Conservation (phyloP, 2,888 invertebrate species). For the Matsumyia berberina region DNA sequence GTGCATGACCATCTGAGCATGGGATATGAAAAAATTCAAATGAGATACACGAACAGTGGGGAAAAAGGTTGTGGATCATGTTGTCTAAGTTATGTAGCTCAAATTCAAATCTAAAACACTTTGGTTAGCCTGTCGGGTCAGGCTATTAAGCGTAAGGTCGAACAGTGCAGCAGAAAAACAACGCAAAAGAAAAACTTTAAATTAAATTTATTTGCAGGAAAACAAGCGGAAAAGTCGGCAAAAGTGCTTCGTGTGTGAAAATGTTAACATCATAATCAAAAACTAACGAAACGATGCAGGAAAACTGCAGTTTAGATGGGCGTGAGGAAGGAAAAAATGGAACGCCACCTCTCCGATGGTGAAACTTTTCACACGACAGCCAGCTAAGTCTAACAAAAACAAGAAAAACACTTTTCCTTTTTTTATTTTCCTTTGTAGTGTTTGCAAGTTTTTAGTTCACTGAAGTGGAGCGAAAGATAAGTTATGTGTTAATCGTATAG, state of each 20-base stretch:
- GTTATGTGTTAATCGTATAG: too few relatives aligned
- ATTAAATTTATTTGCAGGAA: slow-evolving; percentile 27
- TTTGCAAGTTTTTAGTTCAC: too few relatives aligned
- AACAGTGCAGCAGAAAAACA: not conserved
- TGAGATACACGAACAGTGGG: slow-evolving; percentile 16
- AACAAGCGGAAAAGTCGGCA: slow-evolving; percentile 21
- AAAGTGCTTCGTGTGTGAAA: slow-evolving; percentile 33
- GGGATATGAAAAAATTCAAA: slow-evolving; percentile 43
- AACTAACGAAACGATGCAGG: slow-evolving; percentile 11
- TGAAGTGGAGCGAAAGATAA: too few relatives aligned
- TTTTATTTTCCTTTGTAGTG: too few relatives aligned
- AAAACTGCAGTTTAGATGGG: not conserved
- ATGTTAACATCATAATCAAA: slow-evolving; percentile 34
- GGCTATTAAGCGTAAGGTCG: not conserved
- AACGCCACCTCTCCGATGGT: too few relatives aligned
- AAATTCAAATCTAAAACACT: slow-evolving; percentile 24
- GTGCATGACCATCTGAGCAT: not conserved
- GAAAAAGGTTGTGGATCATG: not conserved
- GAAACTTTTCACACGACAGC: not conserved
- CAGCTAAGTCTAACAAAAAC: too few relatives aligned
- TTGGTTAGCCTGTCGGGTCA: not conserved
- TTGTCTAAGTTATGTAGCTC: slow-evolving; percentile 25
- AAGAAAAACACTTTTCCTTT: too few relatives aligned
- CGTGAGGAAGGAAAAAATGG: too few relatives aligned
- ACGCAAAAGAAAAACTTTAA: slow-evolving; percentile 1